Evolutionary conservation across 1,140 invertebrate species (phyloP).

Genomic region (Rhopalosiphum maidis): DNA sequence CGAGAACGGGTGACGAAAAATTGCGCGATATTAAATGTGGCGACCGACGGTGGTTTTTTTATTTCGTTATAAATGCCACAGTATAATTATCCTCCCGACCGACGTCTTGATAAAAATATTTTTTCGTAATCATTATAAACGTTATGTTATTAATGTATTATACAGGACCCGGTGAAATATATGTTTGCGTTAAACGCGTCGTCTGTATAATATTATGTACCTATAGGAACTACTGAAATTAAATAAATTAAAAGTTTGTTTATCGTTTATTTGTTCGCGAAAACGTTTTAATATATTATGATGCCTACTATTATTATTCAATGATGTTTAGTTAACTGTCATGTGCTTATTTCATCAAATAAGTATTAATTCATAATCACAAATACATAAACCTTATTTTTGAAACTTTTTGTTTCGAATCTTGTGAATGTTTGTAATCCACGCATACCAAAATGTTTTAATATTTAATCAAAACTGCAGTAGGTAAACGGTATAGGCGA

Average conservation of each 20-base stretch:
- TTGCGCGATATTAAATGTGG: not conserved
- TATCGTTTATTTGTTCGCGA: not conserved
- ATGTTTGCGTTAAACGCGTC: not conserved
- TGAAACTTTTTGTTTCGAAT: not conserved
- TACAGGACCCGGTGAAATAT: not conserved
- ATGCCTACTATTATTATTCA: not conserved
- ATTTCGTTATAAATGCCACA: not conserved
- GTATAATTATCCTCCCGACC: not conserved
- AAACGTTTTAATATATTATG: not conserved
- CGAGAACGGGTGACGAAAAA: not conserved
- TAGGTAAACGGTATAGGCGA: not conserved
- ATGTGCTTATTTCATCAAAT: not conserved
- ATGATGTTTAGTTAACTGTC: constrained; percentile 16
- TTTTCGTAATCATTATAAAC: not conserved
- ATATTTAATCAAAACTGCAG: not conserved
- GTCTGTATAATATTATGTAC: not conserved
- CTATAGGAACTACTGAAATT: not conserved
- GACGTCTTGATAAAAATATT: not conserved
- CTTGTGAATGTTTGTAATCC: not conserved
- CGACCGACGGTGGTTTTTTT: not conserved
- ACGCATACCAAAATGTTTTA: not conserved
- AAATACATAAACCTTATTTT: not conserved
- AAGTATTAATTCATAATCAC: not conserved
- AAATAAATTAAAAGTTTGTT: not conserved
- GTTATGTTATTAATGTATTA: not conserved